Evolutionary conservation across 30 jellyfish, hydroid and myxozoan genomes (phyloP).

Genomic region (Aurelia aurita): DNA sequence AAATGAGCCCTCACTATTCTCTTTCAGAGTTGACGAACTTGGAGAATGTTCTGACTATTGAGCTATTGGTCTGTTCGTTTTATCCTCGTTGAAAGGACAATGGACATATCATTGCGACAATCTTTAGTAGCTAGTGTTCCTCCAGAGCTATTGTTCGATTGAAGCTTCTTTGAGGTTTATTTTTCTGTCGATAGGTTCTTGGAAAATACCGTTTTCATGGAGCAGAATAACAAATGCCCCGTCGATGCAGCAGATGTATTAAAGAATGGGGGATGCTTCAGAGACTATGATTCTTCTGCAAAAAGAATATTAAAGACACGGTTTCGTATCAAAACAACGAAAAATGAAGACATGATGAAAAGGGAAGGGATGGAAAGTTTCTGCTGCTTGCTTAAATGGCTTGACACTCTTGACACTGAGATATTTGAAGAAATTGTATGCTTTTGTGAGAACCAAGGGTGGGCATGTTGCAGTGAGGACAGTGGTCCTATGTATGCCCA

Average conservation of each 20-base stretch:
- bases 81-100: not conserved
- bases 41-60: not conserved
- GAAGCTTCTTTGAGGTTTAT: not conserved
- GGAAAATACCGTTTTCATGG: constrained; percentile 52
- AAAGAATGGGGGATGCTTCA: not conserved
- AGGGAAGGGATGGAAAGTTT: not conserved
- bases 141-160: not conserved
- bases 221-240: not conserved
- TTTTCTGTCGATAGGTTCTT: constrained; percentile 27
- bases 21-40: not conserved
- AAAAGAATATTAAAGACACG: not conserved
- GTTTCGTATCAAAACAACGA: not conserved
- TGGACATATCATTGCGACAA: not conserved
- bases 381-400: not conserved
- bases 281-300: not conserved
- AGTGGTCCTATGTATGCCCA: too few species aligned
- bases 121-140: not conserved
- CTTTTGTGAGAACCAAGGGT: too few species aligned
- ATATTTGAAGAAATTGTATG: too few species aligned
- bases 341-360: not conserved
- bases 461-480: too few species aligned
- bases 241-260: constrained; percentile 31
- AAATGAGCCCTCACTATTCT: not conserved
- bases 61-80: not conserved
- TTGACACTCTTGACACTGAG: not conserved